These are phyloP conservation scores for Andrena minutula DNA, from an alignment of 2,888 invertebrate species.

Conservation along the genomic window DNA sequence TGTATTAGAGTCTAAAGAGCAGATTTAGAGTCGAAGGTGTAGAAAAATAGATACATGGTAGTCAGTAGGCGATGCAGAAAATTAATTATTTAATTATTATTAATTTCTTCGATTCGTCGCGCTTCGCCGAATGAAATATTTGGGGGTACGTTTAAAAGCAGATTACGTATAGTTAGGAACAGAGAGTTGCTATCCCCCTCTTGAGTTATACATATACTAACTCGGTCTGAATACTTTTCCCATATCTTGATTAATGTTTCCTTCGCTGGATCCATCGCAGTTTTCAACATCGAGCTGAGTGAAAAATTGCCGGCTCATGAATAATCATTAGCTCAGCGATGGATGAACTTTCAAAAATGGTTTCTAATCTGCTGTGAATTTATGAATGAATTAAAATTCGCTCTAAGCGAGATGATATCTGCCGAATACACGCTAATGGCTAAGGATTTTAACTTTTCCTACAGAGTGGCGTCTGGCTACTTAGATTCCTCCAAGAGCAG, in stretches of 20 bases:
- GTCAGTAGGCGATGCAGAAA: too few species aligned
- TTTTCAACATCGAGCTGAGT: not conserved
- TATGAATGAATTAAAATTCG: not conserved
- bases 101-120: too few species aligned
- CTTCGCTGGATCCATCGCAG: not conserved
- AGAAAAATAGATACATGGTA: too few species aligned
- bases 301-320: not conserved
- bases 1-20: too few species aligned
- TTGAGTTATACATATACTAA: too few species aligned
- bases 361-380: not conserved
- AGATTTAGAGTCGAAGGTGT: too few species aligned
- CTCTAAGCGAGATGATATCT: not conserved
- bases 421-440: not conserved
- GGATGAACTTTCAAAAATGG: not conserved
- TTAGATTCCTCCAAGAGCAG: not conserved
- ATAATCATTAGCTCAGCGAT: not conserved
- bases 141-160: too few species aligned
- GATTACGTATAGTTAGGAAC: too few species aligned
- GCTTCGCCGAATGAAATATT: too few species aligned
- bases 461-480: too few species aligned
- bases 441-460: not conserved
- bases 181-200: too few species aligned
- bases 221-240: not conserved
- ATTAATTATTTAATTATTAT: too few species aligned
- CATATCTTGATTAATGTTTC: not conserved